A percentile compares a stretch with the other conserved stretches of the same genome.
phyloP scores from a whole-genome alignment of 37 sponge, comb jelly and placozoan genomes.

The Lycopodina hypogea region DNA sequence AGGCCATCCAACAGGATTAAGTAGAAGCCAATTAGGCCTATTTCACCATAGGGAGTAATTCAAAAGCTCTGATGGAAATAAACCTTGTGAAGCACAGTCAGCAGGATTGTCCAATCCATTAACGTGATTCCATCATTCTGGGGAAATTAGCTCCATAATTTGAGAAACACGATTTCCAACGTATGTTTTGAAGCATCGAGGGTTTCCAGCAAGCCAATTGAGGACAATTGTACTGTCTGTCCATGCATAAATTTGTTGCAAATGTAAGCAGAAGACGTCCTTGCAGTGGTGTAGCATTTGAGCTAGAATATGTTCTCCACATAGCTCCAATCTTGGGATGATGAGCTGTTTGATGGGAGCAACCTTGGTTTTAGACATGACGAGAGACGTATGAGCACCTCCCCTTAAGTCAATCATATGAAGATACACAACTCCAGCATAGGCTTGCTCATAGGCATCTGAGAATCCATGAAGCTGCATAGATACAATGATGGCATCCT shows the following conservation, averaged over 20 bases:
- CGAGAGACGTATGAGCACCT: slow-evolving; percentile 4
- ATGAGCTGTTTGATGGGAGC: slow-evolving; percentile 32
- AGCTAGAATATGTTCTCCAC: slow-evolving; percentile 32
- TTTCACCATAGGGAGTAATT: slow-evolving; percentile 36
- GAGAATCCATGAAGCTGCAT: no score
- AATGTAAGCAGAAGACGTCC: slow-evolving; percentile 5
- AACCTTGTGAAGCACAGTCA: no score
- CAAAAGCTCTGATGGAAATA: slow-evolving; percentile 36
- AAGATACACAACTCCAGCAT: slow-evolving; percentile 43
- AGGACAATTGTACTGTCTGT: slow-evolving; percentile 37
- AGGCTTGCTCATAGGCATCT: slow-evolving; percentile 12
- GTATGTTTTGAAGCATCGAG: no score
- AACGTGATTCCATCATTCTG: no score
- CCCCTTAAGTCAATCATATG: slow-evolving; percentile 17
- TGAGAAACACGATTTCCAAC: no score
- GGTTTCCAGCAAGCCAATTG: slow-evolving; percentile 27
- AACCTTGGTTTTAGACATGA: slow-evolving; percentile 23
- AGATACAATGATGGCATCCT: no score
- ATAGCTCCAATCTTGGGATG: slow-evolving; percentile 38
- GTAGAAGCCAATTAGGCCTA: no score
- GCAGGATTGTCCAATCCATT: no score
- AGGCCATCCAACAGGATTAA: no score
- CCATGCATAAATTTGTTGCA: slow-evolving; percentile 13
- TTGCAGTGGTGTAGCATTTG: slow-evolving; percentile 7
- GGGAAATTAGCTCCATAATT: no score